Evolutionary conservation across 2,888 invertebrate genomes (phyloP).

Genomic region (Cataglyphis altisquamis): DNA sequence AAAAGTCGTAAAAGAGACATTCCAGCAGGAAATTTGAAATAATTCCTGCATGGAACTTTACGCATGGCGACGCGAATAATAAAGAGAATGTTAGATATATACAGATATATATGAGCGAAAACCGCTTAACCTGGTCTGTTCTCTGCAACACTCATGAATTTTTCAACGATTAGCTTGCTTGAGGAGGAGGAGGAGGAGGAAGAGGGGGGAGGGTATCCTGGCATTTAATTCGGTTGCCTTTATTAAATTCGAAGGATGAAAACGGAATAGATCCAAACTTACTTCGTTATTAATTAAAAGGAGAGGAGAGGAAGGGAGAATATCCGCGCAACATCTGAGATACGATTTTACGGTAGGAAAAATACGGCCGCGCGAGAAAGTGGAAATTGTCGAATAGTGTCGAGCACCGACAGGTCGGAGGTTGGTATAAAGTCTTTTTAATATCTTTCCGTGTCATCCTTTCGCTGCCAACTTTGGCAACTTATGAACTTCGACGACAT

Average conservation of each 20-base stretch:
- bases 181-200: neutral
- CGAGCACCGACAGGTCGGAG: slow-evolving; percentile 41
- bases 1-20: neutral
- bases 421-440: slow-evolving; percentile 56
- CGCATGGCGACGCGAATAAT: slow-evolving; percentile 31
- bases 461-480: slow-evolving; percentile 49
- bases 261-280: slow-evolving; percentile 48
- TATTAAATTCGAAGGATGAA: slow-evolving; percentile 64
- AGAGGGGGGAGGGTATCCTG: slow-evolving; percentile 3
- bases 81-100: slow-evolving; percentile 14
- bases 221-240: slow-evolving; percentile 67
- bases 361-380: slow-evolving; percentile 8
- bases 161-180: slow-evolving; percentile 53
- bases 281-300: slow-evolving; percentile 71
- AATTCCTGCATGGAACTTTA: slow-evolving; percentile 29
- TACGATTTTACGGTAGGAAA: slow-evolving; percentile 53
- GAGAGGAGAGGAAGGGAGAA: slow-evolving; percentile 29
- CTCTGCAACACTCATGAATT: slow-evolving; percentile 61
- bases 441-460: slow-evolving; percentile 55
- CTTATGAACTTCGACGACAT: slow-evolving; percentile 55
- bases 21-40: slow-evolving; percentile 39
- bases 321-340: slow-evolving; percentile 57
- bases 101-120: slow-evolving; percentile 31
- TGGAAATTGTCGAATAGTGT: slow-evolving; percentile 47
- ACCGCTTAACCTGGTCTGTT: slow-evolving; percentile 42